A percentile compares a stretch with the other conserved stretches of the same genome.
Conservation (phyloP, 2,797 vertebrate species). For the Coilia nasus region DNA sequence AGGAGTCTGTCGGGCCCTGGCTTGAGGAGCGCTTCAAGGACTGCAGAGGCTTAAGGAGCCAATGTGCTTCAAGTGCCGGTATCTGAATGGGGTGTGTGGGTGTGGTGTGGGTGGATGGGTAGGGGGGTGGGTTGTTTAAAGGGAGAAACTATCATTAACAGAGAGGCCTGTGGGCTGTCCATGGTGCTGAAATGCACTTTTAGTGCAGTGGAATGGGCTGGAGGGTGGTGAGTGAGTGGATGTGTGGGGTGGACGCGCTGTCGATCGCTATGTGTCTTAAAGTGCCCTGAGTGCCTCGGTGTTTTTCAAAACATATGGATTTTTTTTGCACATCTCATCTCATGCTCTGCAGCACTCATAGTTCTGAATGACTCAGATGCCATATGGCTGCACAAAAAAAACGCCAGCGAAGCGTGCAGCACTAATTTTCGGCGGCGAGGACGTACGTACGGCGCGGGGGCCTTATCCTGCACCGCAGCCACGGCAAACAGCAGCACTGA, state of each 20-base stretch:
- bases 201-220: not conserved
- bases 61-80: not conserved
- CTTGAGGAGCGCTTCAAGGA: not conserved
- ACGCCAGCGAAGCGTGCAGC: not conserved
- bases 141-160: not conserved
- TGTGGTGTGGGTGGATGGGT: too few relatives aligned
- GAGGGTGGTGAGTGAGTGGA: too few relatives aligned
- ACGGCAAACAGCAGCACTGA: not conserved
- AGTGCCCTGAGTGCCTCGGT: not conserved
- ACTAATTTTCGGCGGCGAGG: not conserved
- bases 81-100: not conserved
- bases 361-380: not conserved
- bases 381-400: not conserved
- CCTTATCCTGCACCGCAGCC: not conserved
- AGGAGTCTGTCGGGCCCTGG: not conserved
- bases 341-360: not conserved
- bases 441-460: not conserved
- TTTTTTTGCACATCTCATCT: conserved; percentile 9
- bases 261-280: not conserved
- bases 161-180: not conserved
- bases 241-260: not conserved
- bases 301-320: conserved; percentile 5
- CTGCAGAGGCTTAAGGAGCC: not conserved
- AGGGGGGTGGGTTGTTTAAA: not conserved
- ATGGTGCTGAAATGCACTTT: conserved; percentile 28